A percentile compares a stretch with the other conserved stretches of the same genome.
These are phyloP conservation scores for Pangasius macronema DNA, from an alignment of 2,797 vertebrate genomes.

Conservation along the genomic window DNA sequence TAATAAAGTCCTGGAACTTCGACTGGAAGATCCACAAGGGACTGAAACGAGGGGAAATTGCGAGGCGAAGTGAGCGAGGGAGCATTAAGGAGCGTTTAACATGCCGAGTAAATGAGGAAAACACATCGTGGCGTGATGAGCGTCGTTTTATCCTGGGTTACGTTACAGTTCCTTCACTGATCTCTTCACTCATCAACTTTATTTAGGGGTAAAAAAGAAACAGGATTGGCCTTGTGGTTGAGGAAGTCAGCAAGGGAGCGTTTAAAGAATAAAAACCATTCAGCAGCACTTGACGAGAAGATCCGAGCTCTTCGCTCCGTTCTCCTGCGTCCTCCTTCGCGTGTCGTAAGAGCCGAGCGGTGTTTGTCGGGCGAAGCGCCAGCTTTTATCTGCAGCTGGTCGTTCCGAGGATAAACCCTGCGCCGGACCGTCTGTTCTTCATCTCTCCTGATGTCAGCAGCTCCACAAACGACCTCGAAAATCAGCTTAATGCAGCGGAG, in stretches of 20 bases:
- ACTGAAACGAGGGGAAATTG: neutral
- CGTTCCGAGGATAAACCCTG: slow-evolving; percentile 27
- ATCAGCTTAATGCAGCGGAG: slow-evolving; percentile 6
- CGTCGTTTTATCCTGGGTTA: neutral
- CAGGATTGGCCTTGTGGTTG: neutral
- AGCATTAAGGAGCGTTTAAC: neutral
- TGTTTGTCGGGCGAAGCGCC: slow-evolving; percentile 5
- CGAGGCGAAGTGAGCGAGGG: neutral
- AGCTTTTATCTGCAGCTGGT: slow-evolving; percentile 36
- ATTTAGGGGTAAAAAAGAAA: neutral
- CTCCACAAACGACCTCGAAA: slow-evolving; percentile 18
- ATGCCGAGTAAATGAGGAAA: neutral
- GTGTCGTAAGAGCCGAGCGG: neutral
- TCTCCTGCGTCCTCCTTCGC: neutral
- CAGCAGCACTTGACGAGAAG: neutral
- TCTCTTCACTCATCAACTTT: neutral
- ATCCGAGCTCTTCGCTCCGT: neutral
- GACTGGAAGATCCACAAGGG: neutral
- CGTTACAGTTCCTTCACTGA: neutral
- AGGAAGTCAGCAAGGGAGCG: neutral
- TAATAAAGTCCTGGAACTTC: slow-evolving; percentile 1
- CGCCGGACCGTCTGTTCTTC: slow-evolving; percentile 35
- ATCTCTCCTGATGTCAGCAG: slow-evolving; percentile 46
- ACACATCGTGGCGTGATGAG: neutral
- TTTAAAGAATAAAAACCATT: neutral